Percentiles rank a stretch among this genome's conserved stretches.
Conservation (phyloP, 2,888 invertebrate species). For the Elgonia sp. region DNA sequence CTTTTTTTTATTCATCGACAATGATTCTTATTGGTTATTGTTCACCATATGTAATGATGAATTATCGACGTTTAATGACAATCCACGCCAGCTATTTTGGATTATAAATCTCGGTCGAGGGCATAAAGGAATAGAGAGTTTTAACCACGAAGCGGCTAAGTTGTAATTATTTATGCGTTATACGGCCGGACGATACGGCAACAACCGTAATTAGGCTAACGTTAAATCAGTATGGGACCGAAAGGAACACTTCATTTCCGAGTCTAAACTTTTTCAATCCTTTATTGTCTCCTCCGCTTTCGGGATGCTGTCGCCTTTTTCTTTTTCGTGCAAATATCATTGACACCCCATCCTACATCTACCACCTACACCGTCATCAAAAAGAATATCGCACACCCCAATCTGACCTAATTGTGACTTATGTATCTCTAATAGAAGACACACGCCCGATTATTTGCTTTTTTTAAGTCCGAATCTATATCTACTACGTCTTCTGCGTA, state of each 20-base stretch:
- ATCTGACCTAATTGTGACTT: conserved; percentile 86
- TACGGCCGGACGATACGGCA: conserved; percentile 76
- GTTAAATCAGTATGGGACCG: conserved; percentile 84
- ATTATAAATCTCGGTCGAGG: conserved; percentile 84
- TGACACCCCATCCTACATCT: conserved; percentile 76
- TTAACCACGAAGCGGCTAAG: conserved; percentile 84
- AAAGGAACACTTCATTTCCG: conserved; percentile 57
- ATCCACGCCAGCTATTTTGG: conserved; percentile 78
- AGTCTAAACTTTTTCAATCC: conserved; percentile 56
- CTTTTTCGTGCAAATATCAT: conserved; percentile 69
- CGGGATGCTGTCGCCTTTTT: conserved; percentile 14
- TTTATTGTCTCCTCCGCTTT: conserved; percentile 50
- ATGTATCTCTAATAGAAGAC: conserved; percentile 85
- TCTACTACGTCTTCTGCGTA: conserved; percentile 54
- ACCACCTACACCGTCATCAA: conserved; percentile 81
- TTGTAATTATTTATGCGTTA: conserved; percentile 86
- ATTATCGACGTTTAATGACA: conserved; percentile 84
- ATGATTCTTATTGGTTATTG: conserved; percentile 41
- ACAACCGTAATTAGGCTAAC: conserved; percentile 81
- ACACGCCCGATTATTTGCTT: conserved; percentile 70
- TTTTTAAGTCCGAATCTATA: conserved; percentile 63
- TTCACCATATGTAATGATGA: conserved; percentile 73
- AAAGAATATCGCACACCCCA: conserved; percentile 82
- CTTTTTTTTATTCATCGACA: conserved; percentile 8
- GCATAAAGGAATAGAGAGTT: conserved; percentile 81